Conservation (phyloP, 2,113 vertebrate genomes). For the Lontra canadensis region DNA sequence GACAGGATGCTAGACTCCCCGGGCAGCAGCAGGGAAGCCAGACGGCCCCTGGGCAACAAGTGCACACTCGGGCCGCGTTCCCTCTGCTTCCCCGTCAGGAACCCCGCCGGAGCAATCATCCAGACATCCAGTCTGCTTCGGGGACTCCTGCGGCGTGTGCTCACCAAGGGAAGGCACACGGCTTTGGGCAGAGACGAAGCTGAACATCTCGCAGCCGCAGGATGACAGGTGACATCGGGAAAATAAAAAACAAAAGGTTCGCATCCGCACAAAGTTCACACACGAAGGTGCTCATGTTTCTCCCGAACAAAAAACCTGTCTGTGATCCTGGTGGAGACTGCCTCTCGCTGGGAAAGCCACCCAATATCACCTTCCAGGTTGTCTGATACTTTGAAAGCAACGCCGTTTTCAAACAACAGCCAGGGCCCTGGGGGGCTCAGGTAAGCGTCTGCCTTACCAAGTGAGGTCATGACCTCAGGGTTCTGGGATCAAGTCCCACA, state of each 20-base stretch:
- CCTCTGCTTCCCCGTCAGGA: too few relatives aligned
- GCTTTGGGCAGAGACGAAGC: background rate
- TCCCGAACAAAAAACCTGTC: background rate
- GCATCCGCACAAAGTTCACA: accelerated
- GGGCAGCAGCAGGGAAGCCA: background rate
- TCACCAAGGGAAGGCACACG: accelerated
- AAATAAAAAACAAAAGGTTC: too few relatives aligned
- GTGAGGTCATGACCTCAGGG: too few relatives aligned
- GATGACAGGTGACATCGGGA: background rate
- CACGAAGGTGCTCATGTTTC: background rate
- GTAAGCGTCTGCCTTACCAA: too few relatives aligned
- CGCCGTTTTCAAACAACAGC: background rate
- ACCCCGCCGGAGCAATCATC: background rate
- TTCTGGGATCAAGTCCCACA: too few relatives aligned
- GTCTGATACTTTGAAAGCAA: background rate
- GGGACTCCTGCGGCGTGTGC: background rate
- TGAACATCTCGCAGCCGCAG: background rate
- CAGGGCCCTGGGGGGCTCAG: background rate
- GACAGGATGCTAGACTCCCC: background rate
- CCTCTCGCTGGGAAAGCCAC: background rate
- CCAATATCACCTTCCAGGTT: background rate
- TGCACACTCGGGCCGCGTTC: accelerated
- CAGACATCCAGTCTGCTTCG: background rate
- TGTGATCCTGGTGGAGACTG: background rate
- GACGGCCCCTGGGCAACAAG: background rate